Percentiles rank a stretch among this genome's conserved stretches.
phyloP scores from a whole-genome alignment of 2,888 invertebrate genomes.

The Eudemis profundana region DNA sequence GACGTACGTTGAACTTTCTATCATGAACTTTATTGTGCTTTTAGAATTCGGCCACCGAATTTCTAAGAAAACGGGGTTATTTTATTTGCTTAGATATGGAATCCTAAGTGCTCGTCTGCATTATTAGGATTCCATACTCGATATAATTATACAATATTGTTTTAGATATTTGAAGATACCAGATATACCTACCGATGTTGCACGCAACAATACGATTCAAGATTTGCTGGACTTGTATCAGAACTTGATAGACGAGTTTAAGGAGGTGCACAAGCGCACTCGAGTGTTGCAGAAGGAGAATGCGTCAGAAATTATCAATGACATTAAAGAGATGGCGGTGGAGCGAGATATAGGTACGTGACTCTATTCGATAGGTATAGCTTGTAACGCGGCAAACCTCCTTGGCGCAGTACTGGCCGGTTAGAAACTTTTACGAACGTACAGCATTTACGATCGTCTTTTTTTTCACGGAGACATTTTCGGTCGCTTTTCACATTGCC shows the following conservation, averaged over 20 bases:
- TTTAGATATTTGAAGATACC: slow-evolving; percentile 83
- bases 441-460: too few species aligned
- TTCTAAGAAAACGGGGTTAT: background rate
- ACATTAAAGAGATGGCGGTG: slow-evolving; percentile 94
- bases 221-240: slow-evolving; percentile 90
- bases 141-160: slow-evolving; percentile 32
- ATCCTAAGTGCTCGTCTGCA: background rate
- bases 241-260: slow-evolving; percentile 91
- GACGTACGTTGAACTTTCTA: background rate
- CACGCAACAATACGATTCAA: slow-evolving; percentile 90
- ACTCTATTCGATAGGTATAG: too few species aligned
- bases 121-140: background rate
- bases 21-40: background rate
- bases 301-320: slow-evolving; percentile 92
- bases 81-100: background rate
- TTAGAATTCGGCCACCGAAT: background rate
- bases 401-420: too few species aligned
- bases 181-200: slow-evolving; percentile 90
- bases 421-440: too few species aligned
- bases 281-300: slow-evolving; percentile 87
- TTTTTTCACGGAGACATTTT: too few species aligned
- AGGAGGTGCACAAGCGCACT: slow-evolving; percentile 90
- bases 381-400: too few species aligned
- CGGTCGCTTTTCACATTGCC: too few species aligned
- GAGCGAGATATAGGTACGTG: slow-evolving; percentile 90